Evolutionary conservation across 1,140 invertebrate genomes (phyloP).

Genomic region (Zaprionus nigranus): DNA sequence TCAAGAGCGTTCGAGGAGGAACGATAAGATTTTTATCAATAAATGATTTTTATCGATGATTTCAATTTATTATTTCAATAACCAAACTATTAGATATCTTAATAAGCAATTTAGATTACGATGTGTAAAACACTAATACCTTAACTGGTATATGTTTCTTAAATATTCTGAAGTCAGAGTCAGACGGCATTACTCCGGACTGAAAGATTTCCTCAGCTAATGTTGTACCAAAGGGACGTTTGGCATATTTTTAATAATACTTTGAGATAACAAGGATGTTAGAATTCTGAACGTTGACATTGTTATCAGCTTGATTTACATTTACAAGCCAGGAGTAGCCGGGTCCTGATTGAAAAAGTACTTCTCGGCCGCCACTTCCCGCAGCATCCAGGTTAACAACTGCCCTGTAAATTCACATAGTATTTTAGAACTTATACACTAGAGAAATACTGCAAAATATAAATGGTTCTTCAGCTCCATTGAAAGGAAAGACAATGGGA

Average conservation of each 20-base stretch:
- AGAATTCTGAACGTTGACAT: no score
- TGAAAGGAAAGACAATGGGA: conserved; percentile 91
- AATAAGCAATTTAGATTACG: no score
- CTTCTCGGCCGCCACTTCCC: conserved; percentile 95
- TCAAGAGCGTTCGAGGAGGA: no score
- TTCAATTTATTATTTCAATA: no score
- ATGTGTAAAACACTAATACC: no score
- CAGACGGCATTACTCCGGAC: conserved; percentile 92
- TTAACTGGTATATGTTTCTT: conserved; percentile 87
- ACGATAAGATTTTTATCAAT: no score
- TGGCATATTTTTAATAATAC: conserved; percentile 91
- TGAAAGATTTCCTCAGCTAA: conserved; percentile 94
- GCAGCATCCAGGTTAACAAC: conserved; percentile 85
- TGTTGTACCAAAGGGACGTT: conserved; percentile 92
- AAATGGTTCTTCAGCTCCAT: conserved; percentile 91
- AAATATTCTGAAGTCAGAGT: conserved; percentile 95
- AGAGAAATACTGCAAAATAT: conserved; percentile 11
- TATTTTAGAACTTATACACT: neutral
- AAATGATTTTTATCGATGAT: no score
- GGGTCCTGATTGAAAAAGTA: conserved; percentile 96
- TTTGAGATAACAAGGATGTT: conserved; percentile 85
- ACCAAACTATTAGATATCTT: no score
- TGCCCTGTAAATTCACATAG: conserved; percentile 9
- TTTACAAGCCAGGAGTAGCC: conserved; percentile 95
- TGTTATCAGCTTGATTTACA: conserved; percentile 84